A percentile compares a stretch with the other conserved stretches of the same genome.
phyloP scores from a whole-genome alignment of 2,888 invertebrate species.

The Kryphioiulus occultus region DNA sequence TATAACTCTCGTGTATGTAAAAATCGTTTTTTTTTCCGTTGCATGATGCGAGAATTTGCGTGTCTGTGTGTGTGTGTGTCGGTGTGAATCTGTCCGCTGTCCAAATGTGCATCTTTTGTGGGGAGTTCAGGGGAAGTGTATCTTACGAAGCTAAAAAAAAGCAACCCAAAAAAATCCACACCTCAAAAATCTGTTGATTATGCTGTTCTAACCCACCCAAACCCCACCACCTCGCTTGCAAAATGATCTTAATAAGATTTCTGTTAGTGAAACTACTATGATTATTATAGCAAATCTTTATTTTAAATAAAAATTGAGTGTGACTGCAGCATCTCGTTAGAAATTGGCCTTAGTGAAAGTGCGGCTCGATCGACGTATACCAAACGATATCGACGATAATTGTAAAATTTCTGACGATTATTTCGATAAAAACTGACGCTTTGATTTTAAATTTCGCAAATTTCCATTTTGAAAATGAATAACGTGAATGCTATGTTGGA shows the following conservation, averaged over 20 bases:
- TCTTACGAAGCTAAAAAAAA: neutral
- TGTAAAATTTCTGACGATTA: too few relatives aligned
- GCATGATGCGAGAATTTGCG: neutral
- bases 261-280: neutral
- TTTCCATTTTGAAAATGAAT: too few relatives aligned
- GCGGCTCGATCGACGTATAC: too few relatives aligned
- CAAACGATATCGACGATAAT: too few relatives aligned
- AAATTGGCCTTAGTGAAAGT: neutral
- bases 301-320: slow-evolving; percentile 38
- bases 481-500: too few relatives aligned
- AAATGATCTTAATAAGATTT: slow-evolving; percentile 21
- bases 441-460: too few relatives aligned
- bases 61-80: neutral
- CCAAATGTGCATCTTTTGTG: slow-evolving; percentile 16
- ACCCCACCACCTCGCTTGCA: neutral
- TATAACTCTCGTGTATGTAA: neutral
- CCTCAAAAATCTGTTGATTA: neutral
- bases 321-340: neutral
- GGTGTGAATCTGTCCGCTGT: neutral
- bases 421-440: too few relatives aligned
- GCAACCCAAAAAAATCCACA: neutral
- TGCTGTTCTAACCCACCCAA: neutral
- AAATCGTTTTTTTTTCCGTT: neutral
- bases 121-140: neutral
- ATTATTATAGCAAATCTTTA: slow-evolving; percentile 33